Evolutionary conservation across 1,140 invertebrate species (phyloP).

Genomic region (Zaprionus nigranus): DNA sequence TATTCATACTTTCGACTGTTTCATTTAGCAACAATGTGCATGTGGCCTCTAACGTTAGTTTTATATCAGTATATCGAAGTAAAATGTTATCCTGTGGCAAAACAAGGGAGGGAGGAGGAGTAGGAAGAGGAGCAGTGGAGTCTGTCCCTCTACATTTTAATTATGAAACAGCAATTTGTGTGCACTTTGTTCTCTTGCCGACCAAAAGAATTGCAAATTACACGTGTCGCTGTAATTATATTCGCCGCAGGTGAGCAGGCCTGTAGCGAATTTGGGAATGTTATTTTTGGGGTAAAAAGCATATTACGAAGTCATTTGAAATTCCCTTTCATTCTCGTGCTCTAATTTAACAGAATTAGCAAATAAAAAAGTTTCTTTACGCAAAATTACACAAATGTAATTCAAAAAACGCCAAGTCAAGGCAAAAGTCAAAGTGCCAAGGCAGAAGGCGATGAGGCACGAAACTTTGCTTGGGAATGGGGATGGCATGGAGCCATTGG

Average conservation of each 20-base stretch:
- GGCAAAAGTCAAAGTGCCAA: conserved; percentile 31
- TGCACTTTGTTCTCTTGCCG: conserved; percentile 12
- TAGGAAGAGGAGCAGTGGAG: neutral
- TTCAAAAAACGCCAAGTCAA: conserved; percentile 57
- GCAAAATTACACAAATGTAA: conserved; percentile 83
- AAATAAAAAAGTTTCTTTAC: conserved; percentile 80
- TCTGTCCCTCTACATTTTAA: conserved; percentile 2
- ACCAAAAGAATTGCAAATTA: conserved; percentile 68
- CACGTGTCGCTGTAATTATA: conserved; percentile 65
- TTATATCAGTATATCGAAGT: neutral
- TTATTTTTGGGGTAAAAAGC: conserved; percentile 30
- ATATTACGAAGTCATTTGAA: conserved; percentile 67
- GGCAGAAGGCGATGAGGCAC: conserved; percentile 41
- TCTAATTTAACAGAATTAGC: conserved; percentile 81
- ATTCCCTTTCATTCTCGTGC: conserved; percentile 73
- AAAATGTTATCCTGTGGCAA: neutral
- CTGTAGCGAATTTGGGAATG: conserved; percentile 9
- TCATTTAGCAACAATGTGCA: no score
- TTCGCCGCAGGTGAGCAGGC: conserved; percentile 37
- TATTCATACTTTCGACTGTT: no score
- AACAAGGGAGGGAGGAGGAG: neutral
- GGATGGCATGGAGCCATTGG: conserved; percentile 5
- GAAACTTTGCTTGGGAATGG: conserved; percentile 19
- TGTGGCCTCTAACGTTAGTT: neutral
- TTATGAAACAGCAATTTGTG: conserved; percentile 11